Evolutionary conservation across 2,797 vertebrate species (phyloP), one percentile per base, ranked within the genome.

Genomic region (Siniperca scherzeri): DNA sequence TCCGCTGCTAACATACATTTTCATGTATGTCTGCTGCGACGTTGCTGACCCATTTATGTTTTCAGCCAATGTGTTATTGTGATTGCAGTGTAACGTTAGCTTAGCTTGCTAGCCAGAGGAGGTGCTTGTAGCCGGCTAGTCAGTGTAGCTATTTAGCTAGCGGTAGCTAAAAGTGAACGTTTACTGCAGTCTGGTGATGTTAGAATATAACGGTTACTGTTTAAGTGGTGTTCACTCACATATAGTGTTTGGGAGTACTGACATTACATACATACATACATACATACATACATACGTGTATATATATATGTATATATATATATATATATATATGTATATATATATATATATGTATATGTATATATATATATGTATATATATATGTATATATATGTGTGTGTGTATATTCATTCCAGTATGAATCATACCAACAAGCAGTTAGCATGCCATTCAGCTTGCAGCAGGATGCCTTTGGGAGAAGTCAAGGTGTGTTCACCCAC

Each of bases 71-170:
- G 2, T 66, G 4, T 10, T 62, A 0, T 21, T 46, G 13, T 17
- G 33, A 52, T 36, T 52, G 8, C 33, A 53, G 6, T 44, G 25
- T 33, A 7, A 46, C 22, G 50, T 83, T 92, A 89, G 81, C 81
- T 36, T 89, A 87, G 83, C 84, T 68, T 78, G 69, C 69, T 88
- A 89, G 75, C 86, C 55, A 53, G 3, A 70, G 71, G 86, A 89
- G 88, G 82, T 81, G 64, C 59, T 19, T 75, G 67, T 71, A 88
- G 75, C 81, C 82, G 64, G 88, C 79, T 87, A 50, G 22, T n/a
- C n/a, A 57, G 62, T 61, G 36, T 59, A 62, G 86, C 88, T 59
- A 5, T 66, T 40, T 75, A 88, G 88, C 85, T 84, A 72, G 36
- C 53, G 16, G 22, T 82, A 85, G 78, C 59, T 68, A 5, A 38